Evolutionary conservation across 2,797 vertebrate genomes (phyloP), one percentile per base, ranked within the genome.

Genomic region (Syngnathus acus): DNA sequence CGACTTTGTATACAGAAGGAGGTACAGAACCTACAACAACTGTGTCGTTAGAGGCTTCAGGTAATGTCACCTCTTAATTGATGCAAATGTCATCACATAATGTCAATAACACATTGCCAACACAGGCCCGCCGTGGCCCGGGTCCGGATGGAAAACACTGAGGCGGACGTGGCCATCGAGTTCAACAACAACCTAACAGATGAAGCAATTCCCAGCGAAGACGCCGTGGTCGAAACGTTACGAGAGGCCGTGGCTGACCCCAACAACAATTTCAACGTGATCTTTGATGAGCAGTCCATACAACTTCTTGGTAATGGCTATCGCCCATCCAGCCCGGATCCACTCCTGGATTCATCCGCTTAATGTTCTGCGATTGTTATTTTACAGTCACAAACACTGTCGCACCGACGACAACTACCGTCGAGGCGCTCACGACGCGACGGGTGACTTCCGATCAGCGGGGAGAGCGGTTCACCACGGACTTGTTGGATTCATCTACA

Each of bases 391-490:
- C 53, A 17, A n/a, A 54, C 45, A 66, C 65, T 4, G 23, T 16
- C 11, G 23, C 40, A 11, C 16, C 40, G 45, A 5, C 17, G 40
- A 54, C 9, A 9, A 1, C 59, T 42, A 43, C 50, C 1, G n/a
- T 21, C 19, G 74, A 59, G 26, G 9, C 68, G 23, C 47, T 77
- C n/a, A 66, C 61, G 40, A 51, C 0, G 9, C 62, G 51, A 17
- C 9, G 0, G 10, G 0, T 86, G 54, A 60, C 5, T 83, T 88
- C 62, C 71, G 58, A 64, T 70, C 74, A 26, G 62, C 60, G 37
- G 59, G 59, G 64, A 39, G 82, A 84, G n/a, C 77, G 67, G 42
- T 87, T 87, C 68, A 77, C 51, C 2, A 7, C 0, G 8, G 79
- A 62, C 19, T 68, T 89, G n/a, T 39, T 19, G 50, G 66, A 71